A percentile compares a stretch with the other conserved stretches of the same genome.
These are phyloP conservation scores for Tiliacea citrago DNA, from an alignment of 2,888 invertebrate genomes.

Conservation along the genomic window DNA sequence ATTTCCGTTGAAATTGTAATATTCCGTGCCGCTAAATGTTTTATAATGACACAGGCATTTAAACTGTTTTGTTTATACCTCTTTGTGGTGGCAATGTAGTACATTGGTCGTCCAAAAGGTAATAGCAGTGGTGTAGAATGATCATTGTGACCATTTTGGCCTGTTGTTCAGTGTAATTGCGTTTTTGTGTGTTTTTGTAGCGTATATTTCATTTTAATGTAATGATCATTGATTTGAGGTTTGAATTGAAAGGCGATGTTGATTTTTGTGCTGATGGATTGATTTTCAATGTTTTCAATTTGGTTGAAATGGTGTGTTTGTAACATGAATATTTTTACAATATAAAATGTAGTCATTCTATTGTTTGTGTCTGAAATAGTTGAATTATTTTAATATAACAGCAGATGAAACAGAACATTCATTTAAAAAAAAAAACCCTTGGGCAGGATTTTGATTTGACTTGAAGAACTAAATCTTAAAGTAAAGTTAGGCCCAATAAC, in stretches of 20 bases:
- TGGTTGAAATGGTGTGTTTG: not conserved
- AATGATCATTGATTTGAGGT: slow-evolving; percentile 42
- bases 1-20: slow-evolving; percentile 58
- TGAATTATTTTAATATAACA: not conserved
- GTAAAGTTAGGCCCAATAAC: not conserved
- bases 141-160: slow-evolving; percentile 34
- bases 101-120: slow-evolving; percentile 39
- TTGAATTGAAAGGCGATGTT: slow-evolving; percentile 2
- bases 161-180: slow-evolving; percentile 39
- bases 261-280: slow-evolving; percentile 25
- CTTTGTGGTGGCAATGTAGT: slow-evolving; percentile 57
- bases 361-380: not conserved
- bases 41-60: slow-evolving; percentile 70
- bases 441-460: not conserved
- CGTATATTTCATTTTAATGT: slow-evolving; percentile 29
- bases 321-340: not conserved
- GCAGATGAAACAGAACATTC: not conserved
- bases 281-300: not conserved
- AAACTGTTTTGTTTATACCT: slow-evolving; percentile 69
- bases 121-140: slow-evolving; percentile 43
- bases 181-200: slow-evolving; percentile 44
- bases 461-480: not conserved
- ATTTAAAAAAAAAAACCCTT: not conserved
- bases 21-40: slow-evolving; percentile 73
- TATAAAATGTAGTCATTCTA: not conserved